Evolutionary conservation across 2,797 vertebrate species (phyloP), one percentile per base, ranked within the genome.

Genomic region (Rachycentron canadum): DNA sequence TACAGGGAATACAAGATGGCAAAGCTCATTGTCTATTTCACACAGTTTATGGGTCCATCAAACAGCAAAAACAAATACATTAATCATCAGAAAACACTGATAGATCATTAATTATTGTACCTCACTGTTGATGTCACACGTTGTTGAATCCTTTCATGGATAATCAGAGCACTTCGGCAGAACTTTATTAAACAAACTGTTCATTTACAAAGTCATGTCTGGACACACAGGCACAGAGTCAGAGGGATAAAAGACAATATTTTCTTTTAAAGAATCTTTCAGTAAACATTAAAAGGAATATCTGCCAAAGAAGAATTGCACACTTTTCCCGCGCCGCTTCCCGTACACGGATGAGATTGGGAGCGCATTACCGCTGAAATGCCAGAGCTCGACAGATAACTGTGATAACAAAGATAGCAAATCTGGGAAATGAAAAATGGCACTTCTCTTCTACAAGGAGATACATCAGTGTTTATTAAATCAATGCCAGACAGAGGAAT

Each of bases 401-500:
- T 45, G 80, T 21, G 94, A 93, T 94, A 92, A 94, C 92, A 94
- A 92, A 94, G 93, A 93, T 88, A 91, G 87, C 91, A 93, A 93
- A 92, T 91, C 91, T 92, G 90, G 90, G 82, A 92, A 95, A 92
- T 92, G 92, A 92, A 93, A 93, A 94, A 95, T 95, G 95, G 94
- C 95, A 93, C 90, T 91, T 91, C 92, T 96, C 95, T 94, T 94
- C 96, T 95, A 96, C 95, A 94, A 93, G 89, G 82, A 93, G 95
- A 95, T 96, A 96, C 95, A 96, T 96, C 96, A 96, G 95, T 94
- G 94, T 95, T 96, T 97, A 96, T 96, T 96, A 97, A 97, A 97
- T 96, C 96, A 96, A 95, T 95, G 94, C 94, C 94, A 96, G 95
- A 95, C 91, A 92, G 90, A 95, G 94, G 95, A 95, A 95, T 95